Conservation (phyloP, 2,113 vertebrate genomes). For the Cercopithecus mona region DNA sequence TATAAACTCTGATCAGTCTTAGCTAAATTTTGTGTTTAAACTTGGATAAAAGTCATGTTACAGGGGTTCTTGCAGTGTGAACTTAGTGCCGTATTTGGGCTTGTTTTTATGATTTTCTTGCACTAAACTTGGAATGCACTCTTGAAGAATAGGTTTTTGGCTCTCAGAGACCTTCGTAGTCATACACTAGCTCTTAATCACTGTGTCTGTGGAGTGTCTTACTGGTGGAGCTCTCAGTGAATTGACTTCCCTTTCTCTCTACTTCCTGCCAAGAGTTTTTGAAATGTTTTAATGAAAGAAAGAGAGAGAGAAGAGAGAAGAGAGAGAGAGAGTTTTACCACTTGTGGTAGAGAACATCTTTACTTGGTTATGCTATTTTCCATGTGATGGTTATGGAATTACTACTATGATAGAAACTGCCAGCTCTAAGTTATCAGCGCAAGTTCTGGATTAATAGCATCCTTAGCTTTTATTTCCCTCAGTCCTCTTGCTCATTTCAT, state of each 20-base stretch:
- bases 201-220: slow-evolving; percentile 2
- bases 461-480: neutral
- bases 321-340: neutral
- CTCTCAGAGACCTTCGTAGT: neutral
- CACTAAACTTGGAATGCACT: neutral
- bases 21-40: slow-evolving; percentile 32
- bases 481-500: neutral
- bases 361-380: neutral
- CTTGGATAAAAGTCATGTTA: neutral
- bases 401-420: neutral
- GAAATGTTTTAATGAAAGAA: neutral
- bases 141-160: neutral
- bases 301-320: neutral
- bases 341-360: neutral
- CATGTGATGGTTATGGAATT: neutral
- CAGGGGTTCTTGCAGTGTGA: neutral
- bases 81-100: neutral
- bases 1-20: neutral
- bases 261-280: neutral
- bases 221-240: neutral
- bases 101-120: slow-evolving; percentile 52
- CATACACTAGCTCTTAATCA: neutral
- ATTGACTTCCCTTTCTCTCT: neutral
- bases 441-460: neutral
- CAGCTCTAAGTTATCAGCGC: neutral